Evolutionary conservation across 1,140 invertebrate species (phyloP).

Genomic region (Trichonephila clavipes): DNA sequence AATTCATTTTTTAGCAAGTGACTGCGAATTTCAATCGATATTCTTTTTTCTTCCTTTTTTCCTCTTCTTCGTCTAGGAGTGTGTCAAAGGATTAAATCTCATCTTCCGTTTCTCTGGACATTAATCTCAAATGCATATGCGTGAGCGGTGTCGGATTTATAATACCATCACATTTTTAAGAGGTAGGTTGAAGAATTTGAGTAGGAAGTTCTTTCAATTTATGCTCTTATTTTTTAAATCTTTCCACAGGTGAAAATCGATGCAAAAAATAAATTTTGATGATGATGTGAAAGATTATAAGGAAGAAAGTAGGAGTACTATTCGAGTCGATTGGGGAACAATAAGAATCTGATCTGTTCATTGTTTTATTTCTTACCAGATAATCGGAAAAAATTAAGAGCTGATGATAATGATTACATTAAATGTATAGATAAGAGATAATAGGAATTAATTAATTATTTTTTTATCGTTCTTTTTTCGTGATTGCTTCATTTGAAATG

Average conservation of each 20-base stretch:
- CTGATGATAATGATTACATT: too few species aligned
- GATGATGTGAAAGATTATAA: neutral
- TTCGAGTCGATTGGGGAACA: neutral
- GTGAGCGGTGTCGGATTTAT: slow-evolving; percentile 25
- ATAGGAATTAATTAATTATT: too few species aligned
- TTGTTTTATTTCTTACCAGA: neutral
- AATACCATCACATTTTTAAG: slow-evolving; percentile 47
- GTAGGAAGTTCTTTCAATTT: slow-evolving; percentile 49
- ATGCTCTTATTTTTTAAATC: neutral
- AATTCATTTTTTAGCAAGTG: neutral
- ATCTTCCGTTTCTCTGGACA: neutral
- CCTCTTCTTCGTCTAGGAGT: neutral
- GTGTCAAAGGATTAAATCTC: slow-evolving; percentile 32
- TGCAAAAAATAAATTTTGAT: neutral
- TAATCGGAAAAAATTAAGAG: neutral
- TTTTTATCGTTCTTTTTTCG: too few species aligned
- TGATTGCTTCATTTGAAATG: too few species aligned
- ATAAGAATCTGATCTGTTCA: neutral
- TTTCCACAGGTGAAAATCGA: slow-evolving; percentile 27
- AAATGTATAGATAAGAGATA: too few species aligned
- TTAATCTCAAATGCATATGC: slow-evolving; percentile 14
- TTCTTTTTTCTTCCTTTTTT: neutral
- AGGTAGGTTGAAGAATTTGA: slow-evolving; percentile 57
- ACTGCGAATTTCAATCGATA: neutral
- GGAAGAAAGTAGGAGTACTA: neutral